Evolutionary conservation across 2,888 invertebrate genomes (phyloP).

Genomic region (Molanna angustata): DNA sequence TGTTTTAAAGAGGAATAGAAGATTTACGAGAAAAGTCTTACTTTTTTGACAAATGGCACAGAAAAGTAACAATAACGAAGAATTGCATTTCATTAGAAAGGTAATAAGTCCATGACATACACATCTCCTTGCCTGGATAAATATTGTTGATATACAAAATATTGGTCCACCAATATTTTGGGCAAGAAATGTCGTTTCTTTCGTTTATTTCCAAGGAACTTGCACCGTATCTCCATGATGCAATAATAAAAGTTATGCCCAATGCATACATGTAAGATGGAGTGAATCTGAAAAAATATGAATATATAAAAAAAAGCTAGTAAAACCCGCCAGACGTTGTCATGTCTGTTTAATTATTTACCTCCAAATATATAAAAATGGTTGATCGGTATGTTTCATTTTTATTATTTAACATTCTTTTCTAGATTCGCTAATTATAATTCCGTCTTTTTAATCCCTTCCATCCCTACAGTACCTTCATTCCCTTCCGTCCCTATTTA

Average conservation of each 20-base stretch:
- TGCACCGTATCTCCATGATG: conserved; percentile 39
- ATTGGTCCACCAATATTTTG: conserved; percentile 52
- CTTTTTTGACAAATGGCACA: conserved; percentile 18
- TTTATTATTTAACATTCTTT: no score
- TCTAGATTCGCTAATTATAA: no score
- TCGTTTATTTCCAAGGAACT: conserved; percentile 43
- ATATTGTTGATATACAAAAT: conserved; percentile 37
- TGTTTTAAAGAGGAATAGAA: no score
- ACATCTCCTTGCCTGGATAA: conserved; percentile 36
- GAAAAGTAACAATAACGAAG: conserved; percentile 19
- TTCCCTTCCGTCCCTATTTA: no score
- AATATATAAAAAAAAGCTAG: not conserved
- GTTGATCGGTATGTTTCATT: no score
- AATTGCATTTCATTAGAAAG: conserved; percentile 34
- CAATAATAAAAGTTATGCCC: conserved; percentile 41
- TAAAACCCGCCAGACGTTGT: no score
- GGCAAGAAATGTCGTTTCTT: conserved; percentile 41
- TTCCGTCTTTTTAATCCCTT: no score
- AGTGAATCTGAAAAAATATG: conserved; percentile 42
- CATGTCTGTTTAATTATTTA: no score
- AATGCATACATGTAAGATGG: conserved; percentile 46
- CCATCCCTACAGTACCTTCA: no score
- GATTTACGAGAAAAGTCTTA: conserved; percentile 13
- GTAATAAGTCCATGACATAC: conserved; percentile 48
- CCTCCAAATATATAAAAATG: no score